These are phyloP conservation scores for Pyrrhia umbra DNA, from an alignment of 2,888 invertebrate species.

Conservation along the genomic window DNA sequence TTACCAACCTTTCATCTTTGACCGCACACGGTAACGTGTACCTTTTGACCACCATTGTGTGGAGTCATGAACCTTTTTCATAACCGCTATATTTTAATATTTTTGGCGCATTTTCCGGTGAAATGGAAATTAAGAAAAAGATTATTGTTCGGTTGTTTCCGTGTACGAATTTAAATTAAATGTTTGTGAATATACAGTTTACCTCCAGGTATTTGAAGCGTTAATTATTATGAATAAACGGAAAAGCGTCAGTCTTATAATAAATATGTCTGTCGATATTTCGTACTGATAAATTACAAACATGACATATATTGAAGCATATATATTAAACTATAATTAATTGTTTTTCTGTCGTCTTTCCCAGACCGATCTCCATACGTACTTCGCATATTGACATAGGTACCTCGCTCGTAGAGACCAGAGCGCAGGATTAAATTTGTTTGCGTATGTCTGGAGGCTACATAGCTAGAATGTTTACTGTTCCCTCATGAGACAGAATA, in stretches of 20 bases:
- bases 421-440: not conserved
- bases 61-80: conserved; percentile 11
- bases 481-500: not conserved
- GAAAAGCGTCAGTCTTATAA: no score
- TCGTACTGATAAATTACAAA: no score
- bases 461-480: not conserved
- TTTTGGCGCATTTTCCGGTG: not conserved
- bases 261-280: no score
- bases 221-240: no score
- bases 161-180: no score
- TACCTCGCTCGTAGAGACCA: no score
- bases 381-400: not conserved
- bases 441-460: not conserved
- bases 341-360: no score
- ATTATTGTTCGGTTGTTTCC: not conserved
- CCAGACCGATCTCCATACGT: no score
- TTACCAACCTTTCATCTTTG: conserved; percentile 16
- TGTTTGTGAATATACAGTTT: no score
- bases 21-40: conserved; percentile 1
- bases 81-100: conserved; percentile 27
- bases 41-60: conserved; percentile 18
- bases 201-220: no score
- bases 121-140: conserved; percentile 19
- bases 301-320: no score
- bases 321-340: no score